Conservation (phyloP, 1,140 invertebrate species). For the Rhopalosiphum padi region DNA sequence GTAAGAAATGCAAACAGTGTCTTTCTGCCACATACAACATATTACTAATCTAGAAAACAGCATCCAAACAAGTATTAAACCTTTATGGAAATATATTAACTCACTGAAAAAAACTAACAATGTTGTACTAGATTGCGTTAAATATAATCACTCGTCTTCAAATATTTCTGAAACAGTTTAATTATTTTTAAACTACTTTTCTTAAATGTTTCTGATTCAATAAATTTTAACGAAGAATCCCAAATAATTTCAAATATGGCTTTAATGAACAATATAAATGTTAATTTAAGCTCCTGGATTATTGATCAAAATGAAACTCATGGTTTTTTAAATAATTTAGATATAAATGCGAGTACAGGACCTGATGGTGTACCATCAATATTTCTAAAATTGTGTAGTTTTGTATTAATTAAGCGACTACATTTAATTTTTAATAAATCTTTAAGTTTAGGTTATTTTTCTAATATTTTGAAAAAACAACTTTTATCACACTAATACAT, state of each 20-base stretch:
- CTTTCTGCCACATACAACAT: neutral
- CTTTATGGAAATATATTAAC: neutral
- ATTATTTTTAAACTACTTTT: neutral
- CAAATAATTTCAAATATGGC: neutral
- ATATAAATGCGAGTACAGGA: neutral
- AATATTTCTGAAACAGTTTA: neutral
- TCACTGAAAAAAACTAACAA: neutral
- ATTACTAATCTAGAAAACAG: neutral
- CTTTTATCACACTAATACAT: slow-evolving; percentile 9
- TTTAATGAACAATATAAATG: neutral
- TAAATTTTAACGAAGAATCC: neutral
- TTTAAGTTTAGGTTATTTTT: slow-evolving; percentile 24
- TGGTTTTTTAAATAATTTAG: neutral
- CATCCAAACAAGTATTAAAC: neutral
- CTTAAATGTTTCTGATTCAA: neutral
- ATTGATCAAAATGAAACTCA: neutral
- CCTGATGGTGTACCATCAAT: neutral
- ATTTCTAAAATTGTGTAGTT: neutral
- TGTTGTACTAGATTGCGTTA: neutral
- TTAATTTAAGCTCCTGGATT: neutral
- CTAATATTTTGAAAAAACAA: slow-evolving; percentile 11
- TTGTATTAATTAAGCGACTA: neutral
- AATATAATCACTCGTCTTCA: neutral
- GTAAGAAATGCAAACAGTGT: neutral
- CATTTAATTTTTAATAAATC: slow-evolving; percentile 11